Base-by-base conservation (phyloP, 2,797 vertebrate genomes). In the Vespertilio murinus region DNA sequence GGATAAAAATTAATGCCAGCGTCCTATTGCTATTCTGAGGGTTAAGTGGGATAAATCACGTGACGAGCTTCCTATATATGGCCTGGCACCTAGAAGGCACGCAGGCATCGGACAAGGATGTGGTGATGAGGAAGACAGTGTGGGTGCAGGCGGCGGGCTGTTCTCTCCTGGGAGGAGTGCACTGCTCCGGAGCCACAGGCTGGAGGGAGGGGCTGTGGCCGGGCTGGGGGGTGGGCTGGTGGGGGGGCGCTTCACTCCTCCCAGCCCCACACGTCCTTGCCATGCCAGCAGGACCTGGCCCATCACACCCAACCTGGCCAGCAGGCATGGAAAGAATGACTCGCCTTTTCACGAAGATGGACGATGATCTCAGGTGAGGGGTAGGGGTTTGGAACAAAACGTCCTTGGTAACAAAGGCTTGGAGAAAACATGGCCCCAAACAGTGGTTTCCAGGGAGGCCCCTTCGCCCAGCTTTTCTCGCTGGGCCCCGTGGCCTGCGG, bases 311-410 rank as follows among this genome's bases (percentile, higher is more conserved):
- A 56, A 67, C 93, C 90, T 94, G 89, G 88, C 88, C 56, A 2
- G 30, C 20, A 0, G 28, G 59, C 56, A 59, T 73, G 92, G 94
- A 95, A 96, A 94, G n/a, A 47, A 5, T 88, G 6, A 94, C 13
- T 12, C 30, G 1, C 18, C 71, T 84, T 75, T 81, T 88, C 42
- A 0, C 0, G 0, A 14, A 70, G 73, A 49, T 6, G 61, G 61
- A 65, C 0, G 14, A 52, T 93, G 94, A 75, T 86, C 88, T 80
- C 89, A 96, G 96, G 93, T 95, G 88, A 94, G 83, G 87, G 38
- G 45, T 4, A 65, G 59, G 71, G 65, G 74, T 30, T 88, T 89
- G 94, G 95, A 94, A 78, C 64, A 47, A 40, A 52, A 56, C 0
- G 16, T 71, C 67, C 93, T 91, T 94, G 75, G 93, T 75, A 90